A percentile compares a stretch with the other conserved stretches of the same genome.
Evolutionary conservation across 2,888 invertebrate species (phyloP).

Genomic region (Amphipyra berbera): DNA sequence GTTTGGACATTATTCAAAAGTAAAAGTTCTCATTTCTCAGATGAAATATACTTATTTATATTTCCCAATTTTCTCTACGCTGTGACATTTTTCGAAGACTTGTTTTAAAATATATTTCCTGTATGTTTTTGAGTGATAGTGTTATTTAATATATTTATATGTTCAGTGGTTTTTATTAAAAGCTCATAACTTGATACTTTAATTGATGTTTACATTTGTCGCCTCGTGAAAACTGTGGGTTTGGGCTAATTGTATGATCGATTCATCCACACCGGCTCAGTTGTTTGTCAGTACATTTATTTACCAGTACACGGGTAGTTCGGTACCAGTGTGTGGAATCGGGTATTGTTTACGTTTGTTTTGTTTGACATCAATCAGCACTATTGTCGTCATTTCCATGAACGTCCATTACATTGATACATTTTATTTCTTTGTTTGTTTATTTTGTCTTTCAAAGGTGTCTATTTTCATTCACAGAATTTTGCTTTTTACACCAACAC

Average conservation of each 20-base stretch:
- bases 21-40: constrained; percentile 35
- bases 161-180: constrained; percentile 24
- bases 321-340: constrained; percentile 35
- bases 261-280: constrained; percentile 32
- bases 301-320: constrained; percentile 22
- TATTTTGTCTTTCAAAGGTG: constrained; percentile 10
- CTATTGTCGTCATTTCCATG: constrained; percentile 62
- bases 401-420: constrained; percentile 60
- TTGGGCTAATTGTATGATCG: constrained; percentile 56
- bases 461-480: constrained; percentile 1
- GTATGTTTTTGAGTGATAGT: constrained; percentile 14
- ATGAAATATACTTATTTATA: constrained; percentile 28
- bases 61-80: constrained; percentile 13
- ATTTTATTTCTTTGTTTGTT: constrained; percentile 44
- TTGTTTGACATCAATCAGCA: constrained; percentile 67
- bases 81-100: constrained; percentile 33
- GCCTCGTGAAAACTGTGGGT: constrained; percentile 39
- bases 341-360: constrained; percentile 62
- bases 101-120: constrained; percentile 12
- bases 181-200: constrained; percentile 53
- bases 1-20: constrained; percentile 31
- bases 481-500: neutral
- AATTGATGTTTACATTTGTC: constrained; percentile 57
- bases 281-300: constrained; percentile 16
- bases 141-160: constrained; percentile 13